Conservation (phyloP, 2,797 vertebrate species). For the Mus spretus region DNA sequence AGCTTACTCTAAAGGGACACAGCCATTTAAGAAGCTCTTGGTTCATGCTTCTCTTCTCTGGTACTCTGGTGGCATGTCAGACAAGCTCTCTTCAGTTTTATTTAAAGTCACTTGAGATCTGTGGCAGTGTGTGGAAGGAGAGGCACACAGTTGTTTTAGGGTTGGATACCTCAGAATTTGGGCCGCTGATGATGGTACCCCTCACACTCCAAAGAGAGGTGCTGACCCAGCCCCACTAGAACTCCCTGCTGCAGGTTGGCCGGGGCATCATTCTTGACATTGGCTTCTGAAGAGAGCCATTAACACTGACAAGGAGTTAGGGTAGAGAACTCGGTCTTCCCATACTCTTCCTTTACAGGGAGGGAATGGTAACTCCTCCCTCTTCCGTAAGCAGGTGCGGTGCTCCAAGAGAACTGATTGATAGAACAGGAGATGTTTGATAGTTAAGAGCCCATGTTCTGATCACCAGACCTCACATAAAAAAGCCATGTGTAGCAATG, state of each 20-base stretch:
- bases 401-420: not conserved
- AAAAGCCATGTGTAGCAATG: not conserved
- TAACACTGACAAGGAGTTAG: constrained; percentile 31
- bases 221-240: not conserved
- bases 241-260: not conserved
- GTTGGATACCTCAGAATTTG: constrained; percentile 24
- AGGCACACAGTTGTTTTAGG: constrained; percentile 30
- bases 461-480: not conserved
- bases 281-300: not conserved
- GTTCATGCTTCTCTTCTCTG: constrained; percentile 35
- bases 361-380: not conserved
- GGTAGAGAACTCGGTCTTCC: not conserved
- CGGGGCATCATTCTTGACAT: not conserved
- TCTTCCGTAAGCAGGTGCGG: not conserved
- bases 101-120: not conserved
- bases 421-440: not conserved
- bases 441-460: not conserved
- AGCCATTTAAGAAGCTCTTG: not conserved
- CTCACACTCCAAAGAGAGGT: not conserved
- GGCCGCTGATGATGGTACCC: not conserved
- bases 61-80: constrained; percentile 2
- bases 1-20: not conserved
- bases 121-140: not conserved
- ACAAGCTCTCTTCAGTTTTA: constrained; percentile 55
- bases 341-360: not conserved